Evolutionary conservation across 2,888 invertebrate genomes (phyloP), one percentile per base, ranked within the genome.

Genomic region (Tricholauxania praeusta): DNA sequence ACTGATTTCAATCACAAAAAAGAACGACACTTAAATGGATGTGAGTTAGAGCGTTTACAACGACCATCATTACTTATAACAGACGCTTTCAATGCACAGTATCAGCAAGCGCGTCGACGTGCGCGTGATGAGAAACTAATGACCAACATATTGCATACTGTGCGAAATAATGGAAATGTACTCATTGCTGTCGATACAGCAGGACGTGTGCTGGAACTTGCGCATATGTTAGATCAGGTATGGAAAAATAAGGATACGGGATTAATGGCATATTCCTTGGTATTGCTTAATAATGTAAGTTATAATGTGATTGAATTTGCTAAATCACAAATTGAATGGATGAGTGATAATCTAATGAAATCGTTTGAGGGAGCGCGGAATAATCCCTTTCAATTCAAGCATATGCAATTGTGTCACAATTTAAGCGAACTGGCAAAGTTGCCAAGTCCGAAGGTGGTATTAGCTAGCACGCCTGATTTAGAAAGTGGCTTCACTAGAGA

Each of bases 1-100:
- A 95, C 97, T 0, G 99, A 99, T 85, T 99, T 97, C 84, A 99
- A 99, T 88, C 99, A 99, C 87, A 99, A 99, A 84, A 99, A 99
- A 85, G 99, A 99, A 84, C 89, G 99, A 55, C 98, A 99, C 90
- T 90, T 99, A 53, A 98, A 98, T 84, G 97, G 98, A 0, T 98
- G 98, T 86, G 96, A 97, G 83, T 89, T 99, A 69, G 98, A 97
- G 82, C 92, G 92, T 78, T 89, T 99, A 12, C 94, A 94, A 86
- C 89, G 99, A 69, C 99, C 99, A 0, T 97, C 98, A 0, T 88
- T 99, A 14, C 89, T 99, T 75, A 95, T 99, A 78, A 96, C 97
- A 0, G 99, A 99, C 83, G 95, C 98, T 0, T 96, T 94, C 86
- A 99, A 99, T 88, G 97, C 97, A 1, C 93, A 93, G 74, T 98